These are phyloP conservation scores for Trachelus stipa DNA, from an alignment of 2,888 invertebrate genomes.

Conservation along the genomic window DNA sequence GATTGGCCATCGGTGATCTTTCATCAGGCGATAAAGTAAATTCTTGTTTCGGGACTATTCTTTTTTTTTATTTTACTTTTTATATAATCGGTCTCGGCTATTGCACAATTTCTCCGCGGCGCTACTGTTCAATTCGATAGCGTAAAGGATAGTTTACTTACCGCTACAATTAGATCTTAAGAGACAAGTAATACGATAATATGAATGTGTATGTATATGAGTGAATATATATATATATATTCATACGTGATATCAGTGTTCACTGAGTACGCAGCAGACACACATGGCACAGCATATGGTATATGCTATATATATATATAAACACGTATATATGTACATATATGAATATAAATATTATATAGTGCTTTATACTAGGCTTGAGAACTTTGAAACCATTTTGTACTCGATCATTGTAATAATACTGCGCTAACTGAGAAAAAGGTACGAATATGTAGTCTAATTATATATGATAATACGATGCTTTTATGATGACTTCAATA, in stretches of 20 bases:
- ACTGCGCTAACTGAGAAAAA: slow-evolving; percentile 55
- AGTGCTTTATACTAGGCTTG: slow-evolving; percentile 66
- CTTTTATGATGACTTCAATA: slow-evolving; percentile 65
- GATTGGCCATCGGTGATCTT: not conserved
- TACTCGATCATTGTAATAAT: slow-evolving; percentile 64
- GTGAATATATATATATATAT: slow-evolving; percentile 5
- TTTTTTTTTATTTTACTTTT: not conserved
- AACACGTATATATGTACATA: slow-evolving; percentile 2
- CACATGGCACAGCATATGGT: not conserved
- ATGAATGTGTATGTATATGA: slow-evolving; percentile 26
- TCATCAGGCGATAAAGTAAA: not conserved
- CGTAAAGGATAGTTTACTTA: slow-evolving; percentile 30
- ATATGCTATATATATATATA: slow-evolving; percentile 2
- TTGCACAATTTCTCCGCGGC: not conserved
- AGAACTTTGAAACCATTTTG: slow-evolving; percentile 58
- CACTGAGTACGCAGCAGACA: not conserved
- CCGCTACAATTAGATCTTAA: slow-evolving; percentile 45
- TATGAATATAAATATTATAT: slow-evolving; percentile 40
- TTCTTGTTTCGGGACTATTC: not conserved
- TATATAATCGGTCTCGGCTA: not conserved
- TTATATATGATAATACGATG: slow-evolving; percentile 60
- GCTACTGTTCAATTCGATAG: slow-evolving; percentile 1
- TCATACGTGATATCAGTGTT: slow-evolving; percentile 30
- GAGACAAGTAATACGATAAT: slow-evolving; percentile 29
- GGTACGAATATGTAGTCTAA: slow-evolving; percentile 59